Evolutionary conservation across 2,888 invertebrate species (phyloP), one percentile per base, ranked within the genome.

Genomic region (Chaitophorus viminalis): DNA sequence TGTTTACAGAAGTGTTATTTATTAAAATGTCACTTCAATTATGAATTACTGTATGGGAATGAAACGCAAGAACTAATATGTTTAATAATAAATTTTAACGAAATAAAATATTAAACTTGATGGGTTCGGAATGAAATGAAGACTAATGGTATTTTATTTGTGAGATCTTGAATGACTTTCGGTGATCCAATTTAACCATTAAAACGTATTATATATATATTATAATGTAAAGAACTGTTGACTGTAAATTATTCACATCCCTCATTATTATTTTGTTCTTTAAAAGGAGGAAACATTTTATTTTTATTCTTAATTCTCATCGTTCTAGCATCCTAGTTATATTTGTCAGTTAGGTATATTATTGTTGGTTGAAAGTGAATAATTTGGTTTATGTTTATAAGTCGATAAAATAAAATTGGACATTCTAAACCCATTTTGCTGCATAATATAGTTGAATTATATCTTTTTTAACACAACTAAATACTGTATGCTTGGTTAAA

Each of bases 11-110:
- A 31, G 81, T 72, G 52, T 72, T 82, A 72, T 82, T 82, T 82
- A 72, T 82, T 72, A 82, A 82, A 82, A 82, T 82, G 70, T 82
- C 72, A 72, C n/a, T 72, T 82, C 52, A 82, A 82, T 82, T 82
- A 54, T 33, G 33, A 54, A 72, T 54, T 36, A 72, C n/a, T n/a
- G 11, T 72, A n/a, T n/a, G 54, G 33, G 52, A 72, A 52, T 9
- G n/a, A 60, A 82, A 72, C 74, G 36, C 5, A 18, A 54, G 33
- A 52, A 21, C 33, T 18, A 17, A 68, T 31, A 18, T 29, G 29
- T 70, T 9, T 82, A 46, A 25, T 82, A 46, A 25, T 81, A 46
- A 70, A 82, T 70, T 29, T 54, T 33, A 54, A 82, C 36, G 36
- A 60, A 74, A 74, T 74, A 74, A 82, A 54, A 74, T 82, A 74